These are phyloP conservation scores for Dynastes maya DNA, from an alignment of 2,888 invertebrate species.

Conservation along the genomic window DNA sequence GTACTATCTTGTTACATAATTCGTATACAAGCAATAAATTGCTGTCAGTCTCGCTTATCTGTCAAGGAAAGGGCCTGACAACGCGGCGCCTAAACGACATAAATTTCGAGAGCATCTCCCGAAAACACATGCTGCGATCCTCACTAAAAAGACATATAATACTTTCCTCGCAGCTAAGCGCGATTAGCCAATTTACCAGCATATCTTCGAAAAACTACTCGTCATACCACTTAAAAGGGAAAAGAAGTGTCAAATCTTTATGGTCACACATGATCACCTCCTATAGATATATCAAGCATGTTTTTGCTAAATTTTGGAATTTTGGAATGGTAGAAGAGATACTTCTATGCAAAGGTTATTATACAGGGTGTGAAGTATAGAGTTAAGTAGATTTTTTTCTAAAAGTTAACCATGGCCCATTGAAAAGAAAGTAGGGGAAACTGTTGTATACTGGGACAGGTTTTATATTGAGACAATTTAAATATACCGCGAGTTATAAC, in stretches of 20 bases:
- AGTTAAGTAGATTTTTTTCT: no score
- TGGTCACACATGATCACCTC: slow-evolving; percentile 29
- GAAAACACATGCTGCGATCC: slow-evolving; percentile 46
- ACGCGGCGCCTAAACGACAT: slow-evolving; percentile 52
- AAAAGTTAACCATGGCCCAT: no score
- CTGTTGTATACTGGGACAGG: no score
- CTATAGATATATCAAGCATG: not conserved
- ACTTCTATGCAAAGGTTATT: no score
- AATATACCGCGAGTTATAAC: no score
- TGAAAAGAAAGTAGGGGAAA: no score
- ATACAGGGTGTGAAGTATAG: no score
- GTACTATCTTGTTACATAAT: slow-evolving; percentile 45
- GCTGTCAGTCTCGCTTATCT: slow-evolving; percentile 43
- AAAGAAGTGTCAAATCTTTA: slow-evolving; percentile 31
- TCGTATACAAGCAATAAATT: slow-evolving; percentile 45
- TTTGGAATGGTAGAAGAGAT: not conserved
- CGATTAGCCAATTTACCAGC: slow-evolving; percentile 44
- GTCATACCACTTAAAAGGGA: slow-evolving; percentile 30
- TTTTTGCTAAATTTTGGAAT: slow-evolving; percentile 14
- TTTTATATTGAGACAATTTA: no score
- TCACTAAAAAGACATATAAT: slow-evolving; percentile 48
- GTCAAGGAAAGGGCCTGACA: slow-evolving; percentile 38
- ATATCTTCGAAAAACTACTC: slow-evolving; percentile 8
- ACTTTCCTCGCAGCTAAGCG: slow-evolving; percentile 37
- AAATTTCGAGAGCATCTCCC: slow-evolving; percentile 49